Evolutionary conservation across 2,888 invertebrate species (phyloP), one percentile per base, ranked within the genome.

Genomic region (Synanthedon tipuliformis): DNA sequence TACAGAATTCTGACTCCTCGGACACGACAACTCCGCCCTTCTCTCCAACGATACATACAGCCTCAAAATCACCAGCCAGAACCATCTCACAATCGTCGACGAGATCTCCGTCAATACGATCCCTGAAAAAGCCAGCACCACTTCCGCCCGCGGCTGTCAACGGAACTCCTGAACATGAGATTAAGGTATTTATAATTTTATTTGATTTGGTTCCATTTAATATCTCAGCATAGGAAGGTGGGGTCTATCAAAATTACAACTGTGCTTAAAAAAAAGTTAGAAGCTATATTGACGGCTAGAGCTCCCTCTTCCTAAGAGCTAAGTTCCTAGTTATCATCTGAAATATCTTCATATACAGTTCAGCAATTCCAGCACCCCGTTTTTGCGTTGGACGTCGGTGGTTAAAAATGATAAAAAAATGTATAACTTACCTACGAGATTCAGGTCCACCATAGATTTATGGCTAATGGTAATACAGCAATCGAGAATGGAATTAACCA

Each of bases 1-100:
- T 1, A 45, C 60, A 88, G 88, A 86, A 83, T 54, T 81, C 83
- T 51, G 88, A 88, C 58, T 87, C 88, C 1, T 85, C 88, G 1
- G 88, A 88, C 52, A 71, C 69, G 0, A 62, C 80, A 0, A 63
- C 85, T 0, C 79, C 80, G 0, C 65, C 75, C 0, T 60, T 69
- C 4, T 73, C 82, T 0, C 78, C 76, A 0, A 64, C 71, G 1
- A 45, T 45, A n/a, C 45, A 15, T 15, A 23, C 15, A 12, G 49
- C 49, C 18, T 49, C 49, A 12, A 49, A 16, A 7, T 48, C 52
- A 4, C 52, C 52, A 45, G 40, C 41, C 12, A 40, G 40, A 40
- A 40, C 40, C 4, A 18, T 51, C 53, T 34, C 51, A 41, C 51
- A 51, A 52, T 13, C 51, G 73, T 2, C 70, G 68, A 54, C 69